These are phyloP conservation scores for Capitella teleta DNA, from an alignment of 1,140 invertebrate species.

Conservation along the genomic window DNA sequence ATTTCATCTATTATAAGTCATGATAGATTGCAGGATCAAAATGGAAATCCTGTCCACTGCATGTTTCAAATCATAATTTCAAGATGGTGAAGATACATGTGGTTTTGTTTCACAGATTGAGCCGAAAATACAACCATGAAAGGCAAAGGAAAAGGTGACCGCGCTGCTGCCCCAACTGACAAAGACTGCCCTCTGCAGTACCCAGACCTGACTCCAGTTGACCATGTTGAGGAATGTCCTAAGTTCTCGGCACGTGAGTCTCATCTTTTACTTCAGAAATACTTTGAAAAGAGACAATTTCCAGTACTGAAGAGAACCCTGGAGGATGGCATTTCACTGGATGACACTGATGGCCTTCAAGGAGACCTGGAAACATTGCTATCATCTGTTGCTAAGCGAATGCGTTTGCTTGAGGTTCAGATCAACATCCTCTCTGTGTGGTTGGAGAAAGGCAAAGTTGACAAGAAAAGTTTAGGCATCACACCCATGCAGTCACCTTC, in stretches of 20 bases:
- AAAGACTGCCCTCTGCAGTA: slow-evolving; percentile 40
- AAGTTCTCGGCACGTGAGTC: slow-evolving; percentile 35
- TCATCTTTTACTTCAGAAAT: neutral
- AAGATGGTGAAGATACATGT: too few relatives aligned
- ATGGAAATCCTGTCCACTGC: too few relatives aligned
- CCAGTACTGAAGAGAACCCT: slow-evolving; percentile 48
- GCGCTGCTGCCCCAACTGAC: neutral
- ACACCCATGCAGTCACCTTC: too few relatives aligned
- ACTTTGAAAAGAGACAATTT: neutral
- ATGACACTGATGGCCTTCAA: slow-evolving; percentile 76
- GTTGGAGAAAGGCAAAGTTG: slow-evolving; percentile 36
- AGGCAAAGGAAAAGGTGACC: slow-evolving; percentile 7
- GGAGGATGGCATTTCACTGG: slow-evolving; percentile 55
- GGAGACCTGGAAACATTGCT: slow-evolving; percentile 75
- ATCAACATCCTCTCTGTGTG: slow-evolving; percentile 32
- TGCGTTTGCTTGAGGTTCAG: slow-evolving; percentile 64
- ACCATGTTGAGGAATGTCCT: slow-evolving; percentile 33
- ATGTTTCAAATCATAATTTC: too few relatives aligned
- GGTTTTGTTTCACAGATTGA: too few relatives aligned
- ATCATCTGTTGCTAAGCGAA: slow-evolving; percentile 65
- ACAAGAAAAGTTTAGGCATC: slow-evolving; percentile 29
- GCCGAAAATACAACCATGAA: slow-evolving; percentile 1
- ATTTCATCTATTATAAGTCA: too few relatives aligned
- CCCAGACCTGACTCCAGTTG: slow-evolving; percentile 38
- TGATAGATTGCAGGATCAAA: too few relatives aligned